These are phyloP conservation scores for Monoplex corrugatus DNA, from an alignment of 2,888 invertebrate species.

Conservation along the genomic window DNA sequence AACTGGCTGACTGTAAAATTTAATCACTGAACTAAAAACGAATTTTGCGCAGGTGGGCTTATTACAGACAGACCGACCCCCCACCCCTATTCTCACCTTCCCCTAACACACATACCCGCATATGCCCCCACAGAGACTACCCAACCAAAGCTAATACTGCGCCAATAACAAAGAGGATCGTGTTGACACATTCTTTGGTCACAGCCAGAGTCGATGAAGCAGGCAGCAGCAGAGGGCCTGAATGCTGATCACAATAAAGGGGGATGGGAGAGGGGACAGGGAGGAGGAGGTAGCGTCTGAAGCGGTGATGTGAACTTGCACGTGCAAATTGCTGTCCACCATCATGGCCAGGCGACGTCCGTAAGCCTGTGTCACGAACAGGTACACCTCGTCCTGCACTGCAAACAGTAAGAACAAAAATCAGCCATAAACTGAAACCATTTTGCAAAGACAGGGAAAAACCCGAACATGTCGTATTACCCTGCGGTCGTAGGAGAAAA, in stretches of 20 bases:
- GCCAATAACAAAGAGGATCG: background rate
- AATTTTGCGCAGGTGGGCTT: too few relatives aligned
- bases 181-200: background rate
- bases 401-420: too few relatives aligned
- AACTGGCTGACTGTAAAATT: too few relatives aligned
- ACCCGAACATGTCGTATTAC: too few relatives aligned
- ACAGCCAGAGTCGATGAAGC: background rate
- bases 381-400: constrained; percentile 46
- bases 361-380: constrained; percentile 35
- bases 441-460: too few relatives aligned
- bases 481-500: too few relatives aligned
- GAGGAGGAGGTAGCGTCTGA: background rate
- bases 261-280: background rate
- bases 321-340: constrained; percentile 32
- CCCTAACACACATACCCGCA: background rate
- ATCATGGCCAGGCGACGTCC: constrained; percentile 40
- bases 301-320: constrained; percentile 43
- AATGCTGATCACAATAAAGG: background rate
- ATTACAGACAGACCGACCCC: too few relatives aligned
- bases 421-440: too few relatives aligned
- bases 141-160: background rate
- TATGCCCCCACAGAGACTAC: background rate
- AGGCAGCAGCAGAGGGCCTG: background rate
- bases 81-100: too few relatives aligned
- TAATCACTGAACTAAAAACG: too few relatives aligned